Conservation (phyloP, 2,888 invertebrate genomes). For the Microctonus hyperodae region DNA sequence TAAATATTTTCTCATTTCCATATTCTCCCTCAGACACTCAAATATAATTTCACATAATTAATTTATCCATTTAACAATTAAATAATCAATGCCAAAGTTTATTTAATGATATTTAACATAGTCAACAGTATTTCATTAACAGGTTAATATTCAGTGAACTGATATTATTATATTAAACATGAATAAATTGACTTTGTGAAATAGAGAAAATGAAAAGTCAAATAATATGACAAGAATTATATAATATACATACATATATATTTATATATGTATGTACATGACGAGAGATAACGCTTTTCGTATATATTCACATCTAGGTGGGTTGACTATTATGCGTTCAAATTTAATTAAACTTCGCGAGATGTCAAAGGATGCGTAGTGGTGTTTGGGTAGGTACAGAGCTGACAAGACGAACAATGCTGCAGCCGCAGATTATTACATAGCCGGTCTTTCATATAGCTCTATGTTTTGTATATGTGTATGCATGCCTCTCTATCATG, state of each 20-base stretch:
- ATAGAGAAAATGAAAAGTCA: neutral
- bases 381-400: constrained; percentile 47
- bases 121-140: too few species aligned
- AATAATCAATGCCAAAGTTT: too few species aligned
- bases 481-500: constrained; percentile 30
- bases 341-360: constrained; percentile 63
- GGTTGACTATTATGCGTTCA: constrained; percentile 50
- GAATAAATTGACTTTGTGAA: too few species aligned
- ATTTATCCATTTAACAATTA: too few species aligned
- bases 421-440: constrained; percentile 63
- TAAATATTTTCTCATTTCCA: too few species aligned
- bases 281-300: constrained; percentile 11
- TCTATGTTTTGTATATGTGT: too few species aligned
- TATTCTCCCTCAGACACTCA: too few species aligned
- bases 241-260: neutral
- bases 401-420: constrained; percentile 62
- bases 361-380: constrained; percentile 58
- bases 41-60: too few species aligned
- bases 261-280: neutral
- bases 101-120: too few species aligned
- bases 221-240: neutral
- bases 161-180: too few species aligned
- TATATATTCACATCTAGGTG: constrained; percentile 29
- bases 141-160: too few species aligned
- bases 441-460: constrained; percentile 47